Evolutionary conservation across 2,888 invertebrate genomes (phyloP), one percentile per base, ranked within the genome.

Genomic region (Chloroclysta siterata): DNA sequence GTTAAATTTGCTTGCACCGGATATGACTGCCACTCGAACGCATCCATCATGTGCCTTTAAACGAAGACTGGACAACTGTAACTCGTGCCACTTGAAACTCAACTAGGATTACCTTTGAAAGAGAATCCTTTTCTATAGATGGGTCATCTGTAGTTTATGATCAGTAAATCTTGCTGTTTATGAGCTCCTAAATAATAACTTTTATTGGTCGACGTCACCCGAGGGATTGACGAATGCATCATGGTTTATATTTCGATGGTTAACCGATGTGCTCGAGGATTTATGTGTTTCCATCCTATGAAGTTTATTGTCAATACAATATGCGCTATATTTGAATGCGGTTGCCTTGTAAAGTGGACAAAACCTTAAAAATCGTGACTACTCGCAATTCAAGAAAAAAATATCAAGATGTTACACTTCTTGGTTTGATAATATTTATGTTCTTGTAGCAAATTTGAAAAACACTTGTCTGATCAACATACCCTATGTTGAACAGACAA

Each of bases 1-100:
- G 90, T 90, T 90, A 89, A 92, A 89, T 90, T 90, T 89, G 90
- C 90, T 87, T 85, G 82, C 83, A 84, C 92, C 92, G 92, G 92
- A 93, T 89, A 90, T 87, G 85, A 82, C 87, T 83, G 88, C 85
- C 88, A 87, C 90, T 91, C 83, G 89, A 89, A 88, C 81, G 74
- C 80, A 88, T 90, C 88, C 87, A 87, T 88, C 89, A 85, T 83
- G 77, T 72, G 79, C 77, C 77, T 81, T 73, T 82, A 83, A 85
- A 84, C 83, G 81, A 83, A 81, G 82, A 82, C 80, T 85, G 85
- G 84, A 82, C 84, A 82, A 79, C 78, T 77, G 67, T 57, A 73
- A 47, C 75, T 70, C 63, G 66, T 67, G 70, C 74, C 82, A 86
- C 87, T 88, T 75, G 81, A 83, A 71, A 72, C 72, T 69, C 57